phyloP scores from a whole-genome alignment of 2,113 vertebrate genomes.

The Uropsilus gracilis region DNA sequence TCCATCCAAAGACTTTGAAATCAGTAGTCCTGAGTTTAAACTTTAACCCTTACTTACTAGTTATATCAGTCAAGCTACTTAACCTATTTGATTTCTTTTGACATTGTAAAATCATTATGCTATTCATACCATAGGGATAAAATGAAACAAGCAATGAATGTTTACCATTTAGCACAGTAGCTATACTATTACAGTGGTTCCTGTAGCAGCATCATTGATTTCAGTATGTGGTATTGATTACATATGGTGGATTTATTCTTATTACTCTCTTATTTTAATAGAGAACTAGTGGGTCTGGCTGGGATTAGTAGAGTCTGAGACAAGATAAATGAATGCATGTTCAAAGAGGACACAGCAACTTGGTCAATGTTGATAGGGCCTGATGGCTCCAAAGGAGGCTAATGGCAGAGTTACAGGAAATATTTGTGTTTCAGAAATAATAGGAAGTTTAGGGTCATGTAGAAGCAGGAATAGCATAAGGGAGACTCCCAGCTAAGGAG shows the following conservation, averaged over 20 bases:
- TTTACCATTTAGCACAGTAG: background rate
- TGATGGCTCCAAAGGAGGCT: background rate
- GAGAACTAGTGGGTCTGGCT: background rate
- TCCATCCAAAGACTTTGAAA: background rate
- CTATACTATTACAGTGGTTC: background rate
- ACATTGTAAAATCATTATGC: background rate
- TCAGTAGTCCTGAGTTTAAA: background rate
- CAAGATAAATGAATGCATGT: background rate
- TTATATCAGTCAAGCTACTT: background rate
- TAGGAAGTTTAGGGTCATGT: background rate
- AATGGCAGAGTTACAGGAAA: background rate
- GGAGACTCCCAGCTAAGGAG: background rate
- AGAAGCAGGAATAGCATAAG: background rate
- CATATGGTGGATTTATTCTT: background rate
- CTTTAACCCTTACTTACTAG: background rate
- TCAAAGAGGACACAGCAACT: background rate
- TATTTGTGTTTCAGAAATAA: background rate
- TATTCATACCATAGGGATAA: background rate
- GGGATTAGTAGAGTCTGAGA: background rate
- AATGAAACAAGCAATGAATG: background rate
- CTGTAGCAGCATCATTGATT: background rate
- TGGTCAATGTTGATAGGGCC: background rate
- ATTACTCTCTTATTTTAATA: background rate
- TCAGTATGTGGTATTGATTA: background rate
- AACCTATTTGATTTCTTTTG: background rate